A percentile compares a stretch with the other conserved stretches of the same genome.
These are phyloP conservation scores for Argyrosomus japonicus DNA, from an alignment of 2,113 vertebrate genomes.

Conservation along the genomic window DNA sequence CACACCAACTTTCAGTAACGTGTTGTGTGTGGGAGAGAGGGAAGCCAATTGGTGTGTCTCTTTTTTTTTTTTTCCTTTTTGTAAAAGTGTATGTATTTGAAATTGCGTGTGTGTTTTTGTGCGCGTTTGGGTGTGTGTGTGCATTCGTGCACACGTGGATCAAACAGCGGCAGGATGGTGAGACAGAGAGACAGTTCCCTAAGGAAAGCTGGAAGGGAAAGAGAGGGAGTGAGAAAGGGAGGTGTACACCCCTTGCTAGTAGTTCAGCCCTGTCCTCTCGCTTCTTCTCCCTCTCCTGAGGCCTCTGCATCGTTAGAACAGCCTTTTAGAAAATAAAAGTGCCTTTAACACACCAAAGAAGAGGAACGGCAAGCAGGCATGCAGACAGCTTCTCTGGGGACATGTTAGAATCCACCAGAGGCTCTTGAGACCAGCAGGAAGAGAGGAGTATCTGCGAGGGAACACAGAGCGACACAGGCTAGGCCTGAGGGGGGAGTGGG, in stretches of 20 bases:
- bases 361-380: conserved; percentile 52
- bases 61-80: conserved; percentile 24
- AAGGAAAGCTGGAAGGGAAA: conserved; percentile 55
- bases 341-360: conserved; percentile 73
- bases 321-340: conserved; percentile 76
- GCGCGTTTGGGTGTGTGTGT: conserved; percentile 9
- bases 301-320: conserved; percentile 66
- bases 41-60: conserved; percentile 47
- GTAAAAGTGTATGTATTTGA: conserved; percentile 31
- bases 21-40: conserved; percentile 54
- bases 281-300: conserved; percentile 69
- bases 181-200: conserved; percentile 56
- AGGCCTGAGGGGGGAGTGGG: conserved; percentile 63
- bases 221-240: conserved; percentile 45
- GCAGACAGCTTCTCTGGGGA: conserved; percentile 67
- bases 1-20: conserved; percentile 67
- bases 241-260: conserved; percentile 52
- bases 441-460: conserved; percentile 58
- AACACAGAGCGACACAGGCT: conserved; percentile 56
- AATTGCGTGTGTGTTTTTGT: conserved; percentile 11
- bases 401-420: conserved; percentile 71
- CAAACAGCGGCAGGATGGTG: conserved; percentile 65
- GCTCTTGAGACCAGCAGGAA: conserved; percentile 65
- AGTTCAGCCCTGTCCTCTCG: conserved; percentile 60
- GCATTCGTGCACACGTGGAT: conserved; percentile 40